phyloP scores from a whole-genome alignment of 2,113 vertebrate genomes.

The Cebidichthys violaceus region DNA sequence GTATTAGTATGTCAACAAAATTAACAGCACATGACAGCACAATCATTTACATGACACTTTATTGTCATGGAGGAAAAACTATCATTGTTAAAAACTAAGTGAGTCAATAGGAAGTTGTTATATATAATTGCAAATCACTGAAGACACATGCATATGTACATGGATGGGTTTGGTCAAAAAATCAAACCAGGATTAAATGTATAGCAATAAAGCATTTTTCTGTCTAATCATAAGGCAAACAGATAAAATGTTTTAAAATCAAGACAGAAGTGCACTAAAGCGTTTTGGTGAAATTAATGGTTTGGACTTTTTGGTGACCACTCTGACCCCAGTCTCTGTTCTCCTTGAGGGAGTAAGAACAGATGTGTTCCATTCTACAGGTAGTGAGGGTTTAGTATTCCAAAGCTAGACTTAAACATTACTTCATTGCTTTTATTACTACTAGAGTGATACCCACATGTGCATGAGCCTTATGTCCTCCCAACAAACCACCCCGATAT shows the following conservation, averaged over 20 bases:
- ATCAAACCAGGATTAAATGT: neutral
- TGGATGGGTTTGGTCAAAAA: neutral
- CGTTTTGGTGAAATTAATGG: neutral
- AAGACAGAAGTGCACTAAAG: neutral
- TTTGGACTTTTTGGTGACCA: neutral
- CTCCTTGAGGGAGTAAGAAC: neutral
- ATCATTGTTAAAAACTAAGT: neutral
- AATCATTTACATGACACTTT: neutral
- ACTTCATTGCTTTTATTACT: neutral
- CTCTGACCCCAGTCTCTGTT: neutral
- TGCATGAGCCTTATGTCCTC: neutral
- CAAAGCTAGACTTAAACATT: neutral
- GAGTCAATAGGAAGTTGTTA: neutral
- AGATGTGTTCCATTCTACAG: neutral
- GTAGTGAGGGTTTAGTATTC: neutral
- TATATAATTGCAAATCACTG: neutral
- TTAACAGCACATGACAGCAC: too few species aligned
- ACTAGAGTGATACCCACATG: neutral
- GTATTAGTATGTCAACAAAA: neutral
- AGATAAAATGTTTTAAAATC: neutral
- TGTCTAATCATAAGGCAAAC: neutral
- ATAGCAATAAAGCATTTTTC: neutral
- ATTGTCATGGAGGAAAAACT: neutral
- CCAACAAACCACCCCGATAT: neutral
- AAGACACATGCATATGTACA: neutral